These are phyloP conservation scores for Tapera naevia DNA, from an alignment of 2,797 vertebrate species.

Conservation along the genomic window DNA sequence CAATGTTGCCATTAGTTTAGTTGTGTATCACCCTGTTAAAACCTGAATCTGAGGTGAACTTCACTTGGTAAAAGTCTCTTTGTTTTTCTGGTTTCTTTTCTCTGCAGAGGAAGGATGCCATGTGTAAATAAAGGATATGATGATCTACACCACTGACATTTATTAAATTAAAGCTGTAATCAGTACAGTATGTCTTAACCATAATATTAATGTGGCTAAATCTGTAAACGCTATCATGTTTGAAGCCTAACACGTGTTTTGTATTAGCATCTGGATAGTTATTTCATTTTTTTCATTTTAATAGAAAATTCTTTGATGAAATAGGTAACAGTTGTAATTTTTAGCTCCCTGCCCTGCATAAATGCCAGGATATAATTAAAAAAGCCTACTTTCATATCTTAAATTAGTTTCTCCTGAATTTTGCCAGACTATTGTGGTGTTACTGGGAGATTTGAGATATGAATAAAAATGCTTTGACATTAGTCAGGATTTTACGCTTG, in stretches of 20 bases:
- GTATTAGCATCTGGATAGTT: conserved; percentile 8
- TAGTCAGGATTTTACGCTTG: not conserved
- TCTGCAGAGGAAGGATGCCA: not conserved
- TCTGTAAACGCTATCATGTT: conserved; percentile 20
- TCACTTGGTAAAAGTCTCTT: not conserved
- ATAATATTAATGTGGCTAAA: conserved; percentile 46
- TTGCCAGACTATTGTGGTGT: not conserved
- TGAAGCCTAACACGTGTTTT: conserved; percentile 55
- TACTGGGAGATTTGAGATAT: not conserved
- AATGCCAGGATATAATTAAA: not conserved
- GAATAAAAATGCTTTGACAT: not conserved
- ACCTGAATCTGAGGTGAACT: not conserved
- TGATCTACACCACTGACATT: conserved; percentile 10
- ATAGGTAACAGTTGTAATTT: conserved; percentile 15
- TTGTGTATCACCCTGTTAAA: not conserved
- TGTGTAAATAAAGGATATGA: conserved; percentile 28
- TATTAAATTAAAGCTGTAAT: conserved; percentile 60
- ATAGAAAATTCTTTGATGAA: conserved; percentile 37
- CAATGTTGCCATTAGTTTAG: not conserved
- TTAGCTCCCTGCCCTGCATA: not conserved
- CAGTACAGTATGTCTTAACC: conserved; percentile 46
- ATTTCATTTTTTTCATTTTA: conserved; percentile 48
- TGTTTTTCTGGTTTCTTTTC: not conserved
- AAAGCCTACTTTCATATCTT: not conserved
- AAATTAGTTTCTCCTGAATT: not conserved